Evolutionary conservation across 2,113 vertebrate genomes (phyloP).

Genomic region (Pampusana beccarii): DNA sequence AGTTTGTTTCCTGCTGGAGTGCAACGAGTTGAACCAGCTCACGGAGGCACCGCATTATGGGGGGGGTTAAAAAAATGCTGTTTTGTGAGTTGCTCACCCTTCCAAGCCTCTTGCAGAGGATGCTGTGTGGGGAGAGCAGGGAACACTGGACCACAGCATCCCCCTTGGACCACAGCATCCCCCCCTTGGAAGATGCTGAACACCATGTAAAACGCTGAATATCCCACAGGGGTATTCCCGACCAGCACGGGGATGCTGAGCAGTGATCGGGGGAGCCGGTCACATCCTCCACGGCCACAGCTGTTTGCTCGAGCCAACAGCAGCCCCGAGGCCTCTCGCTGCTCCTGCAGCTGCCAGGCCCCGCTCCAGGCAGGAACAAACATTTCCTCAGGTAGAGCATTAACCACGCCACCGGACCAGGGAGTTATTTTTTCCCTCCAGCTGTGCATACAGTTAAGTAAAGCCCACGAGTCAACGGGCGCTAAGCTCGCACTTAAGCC

Average conservation of each 20-base stretch:
- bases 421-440: not conserved
- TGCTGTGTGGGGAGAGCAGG: not conserved
- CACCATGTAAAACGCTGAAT: not conserved
- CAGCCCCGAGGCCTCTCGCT: not conserved
- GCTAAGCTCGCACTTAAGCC: not conserved
- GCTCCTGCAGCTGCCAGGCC: not conserved
- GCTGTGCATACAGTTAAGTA: not conserved
- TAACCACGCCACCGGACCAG: not conserved
- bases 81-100: fast-evolving
- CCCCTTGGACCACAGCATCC: not conserved
- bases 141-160: too few relatives aligned
- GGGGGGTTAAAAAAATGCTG: not conserved
- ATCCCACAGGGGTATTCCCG: not conserved
- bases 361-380: not conserved
- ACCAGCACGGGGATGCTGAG: not conserved
- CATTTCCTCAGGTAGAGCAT: constrained; percentile 18
- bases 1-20: not conserved
- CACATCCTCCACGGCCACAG: not conserved
- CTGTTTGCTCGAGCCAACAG: not conserved
- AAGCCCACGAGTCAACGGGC: not conserved
- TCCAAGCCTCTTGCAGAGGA: not conserved
- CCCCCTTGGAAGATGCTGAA: not conserved
- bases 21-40: fast-evolving
- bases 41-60: not conserved
- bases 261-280: fast-evolving